Evolutionary conservation across 2,888 invertebrate genomes (phyloP), one percentile per base, ranked within the genome.

Genomic region (Scaptomyza reducta): DNA sequence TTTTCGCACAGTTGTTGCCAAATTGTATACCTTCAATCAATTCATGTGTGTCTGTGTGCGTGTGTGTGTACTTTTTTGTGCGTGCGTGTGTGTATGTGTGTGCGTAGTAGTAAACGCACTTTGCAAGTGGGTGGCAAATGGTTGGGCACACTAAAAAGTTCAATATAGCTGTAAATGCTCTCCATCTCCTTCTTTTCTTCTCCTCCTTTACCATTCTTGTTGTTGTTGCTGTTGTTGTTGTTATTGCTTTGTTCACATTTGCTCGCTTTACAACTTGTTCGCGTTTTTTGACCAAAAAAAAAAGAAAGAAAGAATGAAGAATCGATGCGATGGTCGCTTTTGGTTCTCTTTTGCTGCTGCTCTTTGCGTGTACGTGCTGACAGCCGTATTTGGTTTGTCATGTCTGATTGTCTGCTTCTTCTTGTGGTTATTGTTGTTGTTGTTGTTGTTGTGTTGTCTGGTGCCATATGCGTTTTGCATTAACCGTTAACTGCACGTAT

Each of bases 61-160:
- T 25, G 29, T 51, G 38, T 41, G 29, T 66, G 14, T 59, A 46
- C 65, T 53, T 51, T 46, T 47, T 9, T 49, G 33, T 53, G 25
- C 49, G 50, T 57, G 65, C 56, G 51, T 57, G 51, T 62, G 64
- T 31, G n/a, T 53, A 13, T 54, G 54, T 56, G 46, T 64, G 83
- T 79, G 86, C 87, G 84, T 86, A 88, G 80, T 88, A 86, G 88
- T 87, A 82, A 88, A 87, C 88, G 82, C 88, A 86, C 70, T 78
- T 63, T 78, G 84, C 86, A 87, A 84, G 84, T 87, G 81, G 66
- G 66, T 77, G 69, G 66, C 70, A 84, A 79, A 64, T 74, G 64
- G 66, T 75, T 74, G 54, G 50, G 31, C 31, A 63, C 60, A 79
- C 58, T 64, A 69, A 78, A 88, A 88, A 83, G 84, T 84, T 88